A percentile compares a stretch with the other conserved stretches of the same genome.
These are phyloP conservation scores for Bombus difficillimus DNA, from an alignment of 1,140 invertebrate genomes.

Conservation along the genomic window DNA sequence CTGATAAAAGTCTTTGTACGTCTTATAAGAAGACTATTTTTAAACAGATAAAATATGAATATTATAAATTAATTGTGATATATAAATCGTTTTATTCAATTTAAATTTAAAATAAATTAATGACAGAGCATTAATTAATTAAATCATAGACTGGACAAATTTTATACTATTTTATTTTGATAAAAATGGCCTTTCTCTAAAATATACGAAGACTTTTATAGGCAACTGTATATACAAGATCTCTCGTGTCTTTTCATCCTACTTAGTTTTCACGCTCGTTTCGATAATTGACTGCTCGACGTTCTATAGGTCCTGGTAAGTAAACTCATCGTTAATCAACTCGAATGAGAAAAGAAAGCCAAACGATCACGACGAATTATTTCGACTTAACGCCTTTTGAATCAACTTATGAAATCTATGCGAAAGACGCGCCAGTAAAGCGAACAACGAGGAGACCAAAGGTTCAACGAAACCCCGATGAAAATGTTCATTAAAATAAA, in stretches of 20 bases:
- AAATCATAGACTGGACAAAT: neutral
- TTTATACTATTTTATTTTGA: neutral
- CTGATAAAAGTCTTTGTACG: neutral
- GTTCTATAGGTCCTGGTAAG: slow-evolving; percentile 55
- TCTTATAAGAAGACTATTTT: neutral
- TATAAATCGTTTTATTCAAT: neutral
- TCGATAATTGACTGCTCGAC: slow-evolving; percentile 40
- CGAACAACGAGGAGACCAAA: neutral
- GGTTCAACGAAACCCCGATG: neutral
- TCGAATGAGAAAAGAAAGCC: slow-evolving; percentile 17
- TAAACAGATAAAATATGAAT: neutral
- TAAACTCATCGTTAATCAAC: slow-evolving; percentile 49
- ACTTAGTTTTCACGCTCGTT: slow-evolving; percentile 32
- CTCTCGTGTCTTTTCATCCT: slow-evolving; percentile 20
- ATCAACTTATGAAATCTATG: neutral
- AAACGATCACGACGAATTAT: neutral
- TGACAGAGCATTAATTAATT: neutral
- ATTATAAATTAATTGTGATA: neutral
- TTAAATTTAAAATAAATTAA: neutral
- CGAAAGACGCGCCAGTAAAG: neutral
- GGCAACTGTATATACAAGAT: neutral
- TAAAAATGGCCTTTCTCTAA: neutral
- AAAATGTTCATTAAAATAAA: neutral
- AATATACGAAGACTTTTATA: neutral
- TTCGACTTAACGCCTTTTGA: neutral